Evolutionary conservation across 2,113 vertebrate genomes (phyloP), one percentile per base, ranked within the genome.

Genomic region (Bolborhynchus lineola): DNA sequence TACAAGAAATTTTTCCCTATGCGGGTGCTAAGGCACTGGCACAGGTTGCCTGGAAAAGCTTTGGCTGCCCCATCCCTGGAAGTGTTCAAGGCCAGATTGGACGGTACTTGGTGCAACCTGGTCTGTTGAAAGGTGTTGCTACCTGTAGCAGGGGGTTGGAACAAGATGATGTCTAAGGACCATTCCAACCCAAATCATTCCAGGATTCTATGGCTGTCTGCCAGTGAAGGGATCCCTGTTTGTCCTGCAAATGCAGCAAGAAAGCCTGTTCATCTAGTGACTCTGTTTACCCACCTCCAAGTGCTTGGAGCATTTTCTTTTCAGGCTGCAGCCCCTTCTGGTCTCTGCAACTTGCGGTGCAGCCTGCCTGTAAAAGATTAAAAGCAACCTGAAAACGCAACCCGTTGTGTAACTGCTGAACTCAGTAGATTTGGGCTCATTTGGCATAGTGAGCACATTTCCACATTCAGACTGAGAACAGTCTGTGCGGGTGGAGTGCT

Each of bases 401-500:
- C 19, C 33, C 1, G 1, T 18, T 21, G 21, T n/a, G 33, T 64
- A 68, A 68, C 55, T 8, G n/a, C 72, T 31, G 60, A 64, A 39
- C 31, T 78, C 3, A 2, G 49, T 64, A 63, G 46, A 18, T 55
- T 65, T 53, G 84, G 25, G 63, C 29, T 74, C n/a, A 4, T 53
- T 29, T 50, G 60, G 16, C 1, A 0, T 8, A 57, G 29, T 2
- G 44, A 55, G 31, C 31, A 16, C 46, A 9, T 70, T 39, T 33
- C 0, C 2, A 44, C 42, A 42, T 39, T 24, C 33, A 39, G 37
- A 10, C 14, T 16, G 52, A 77, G 23, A 42, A 25, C 5, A 4
- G 10, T 10, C 20, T 24, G n/a, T 16, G 55, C 1, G 4, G 65
- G 24, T 0, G 2, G 24, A 15, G 21, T 13, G 28, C 24, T 64